phyloP scores from a whole-genome alignment of 2,888 invertebrate species.

The Caenorhabditis wallacei region DNA sequence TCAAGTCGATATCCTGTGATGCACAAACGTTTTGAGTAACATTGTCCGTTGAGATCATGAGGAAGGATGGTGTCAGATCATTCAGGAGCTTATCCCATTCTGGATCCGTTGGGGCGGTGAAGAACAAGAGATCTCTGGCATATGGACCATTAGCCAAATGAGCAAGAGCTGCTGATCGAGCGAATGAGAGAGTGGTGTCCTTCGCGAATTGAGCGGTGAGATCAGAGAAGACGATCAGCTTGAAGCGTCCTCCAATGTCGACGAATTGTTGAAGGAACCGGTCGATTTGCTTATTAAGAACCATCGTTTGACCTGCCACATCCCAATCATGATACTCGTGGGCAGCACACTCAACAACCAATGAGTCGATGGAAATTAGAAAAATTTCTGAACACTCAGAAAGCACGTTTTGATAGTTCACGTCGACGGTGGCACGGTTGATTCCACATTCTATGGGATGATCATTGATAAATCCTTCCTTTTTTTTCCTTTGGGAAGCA shows the following conservation, averaged over 20 bases:
- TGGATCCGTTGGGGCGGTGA: conserved; percentile 78
- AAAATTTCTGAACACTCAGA: too few species aligned
- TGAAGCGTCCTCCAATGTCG: conserved; percentile 80
- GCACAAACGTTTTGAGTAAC: conserved; percentile 73
- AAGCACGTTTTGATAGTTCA: too few species aligned
- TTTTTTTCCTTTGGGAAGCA: too few species aligned
- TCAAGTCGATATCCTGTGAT: conserved; percentile 74
- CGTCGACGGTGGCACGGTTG: too few species aligned
- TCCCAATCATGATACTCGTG: conserved; percentile 82
- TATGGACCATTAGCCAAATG: conserved; percentile 68
- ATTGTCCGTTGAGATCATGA: conserved; percentile 81
- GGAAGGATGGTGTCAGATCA: conserved; percentile 81
- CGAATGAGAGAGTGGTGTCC: conserved; percentile 79
- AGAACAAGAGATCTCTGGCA: conserved; percentile 72
- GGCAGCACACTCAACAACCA: conserved; percentile 79
- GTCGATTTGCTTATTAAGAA: conserved; percentile 79
- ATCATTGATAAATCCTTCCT: too few species aligned
- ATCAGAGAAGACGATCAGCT: conserved; percentile 80
- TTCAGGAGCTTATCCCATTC: conserved; percentile 77
- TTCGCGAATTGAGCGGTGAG: conserved; percentile 75
- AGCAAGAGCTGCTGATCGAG: conserved; percentile 74
- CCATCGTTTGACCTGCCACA: conserved; percentile 81
- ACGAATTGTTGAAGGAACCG: conserved; percentile 78
- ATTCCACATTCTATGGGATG: too few species aligned
- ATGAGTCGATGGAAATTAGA: conserved; percentile 80